These are phyloP conservation scores for Clostera curtula DNA, from an alignment of 2,888 invertebrate genomes.

Conservation along the genomic window DNA sequence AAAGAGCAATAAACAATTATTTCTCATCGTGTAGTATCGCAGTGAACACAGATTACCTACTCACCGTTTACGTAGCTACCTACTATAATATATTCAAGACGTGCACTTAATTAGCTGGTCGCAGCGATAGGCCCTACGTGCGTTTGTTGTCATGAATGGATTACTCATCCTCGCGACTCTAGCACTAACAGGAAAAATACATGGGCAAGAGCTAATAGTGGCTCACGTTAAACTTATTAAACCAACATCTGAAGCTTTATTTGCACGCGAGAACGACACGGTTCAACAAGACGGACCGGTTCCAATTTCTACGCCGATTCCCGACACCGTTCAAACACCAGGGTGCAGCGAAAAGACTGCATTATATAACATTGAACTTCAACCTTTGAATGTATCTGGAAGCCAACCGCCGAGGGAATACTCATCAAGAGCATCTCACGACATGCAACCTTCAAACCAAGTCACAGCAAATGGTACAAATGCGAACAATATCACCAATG, in stretches of 20 bases:
- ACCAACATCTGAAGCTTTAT: constrained; percentile 8
- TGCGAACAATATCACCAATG: too few relatives aligned
- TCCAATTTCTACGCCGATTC: too few relatives aligned
- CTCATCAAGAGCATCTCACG: too few relatives aligned
- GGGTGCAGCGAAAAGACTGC: too few relatives aligned
- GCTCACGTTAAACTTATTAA: constrained; percentile 19
- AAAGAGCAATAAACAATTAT: constrained; percentile 39
- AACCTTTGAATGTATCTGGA: too few relatives aligned
- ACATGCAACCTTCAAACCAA: too few relatives aligned
- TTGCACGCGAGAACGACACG: constrained; percentile 14
- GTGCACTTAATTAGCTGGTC: background rate
- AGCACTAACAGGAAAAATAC: constrained; percentile 31
- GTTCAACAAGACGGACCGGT: constrained; percentile 9
- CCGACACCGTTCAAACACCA: too few relatives aligned
- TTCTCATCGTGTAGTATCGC: constrained; percentile 41
- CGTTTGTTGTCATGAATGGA: constrained; percentile 30
- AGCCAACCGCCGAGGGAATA: too few relatives aligned
- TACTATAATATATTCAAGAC: background rate
- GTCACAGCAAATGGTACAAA: too few relatives aligned
- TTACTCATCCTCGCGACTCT: constrained; percentile 33
- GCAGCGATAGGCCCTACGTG: background rate
- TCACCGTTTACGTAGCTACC: background rate
- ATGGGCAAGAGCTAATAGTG: constrained; percentile 26
- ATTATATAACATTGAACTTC: too few relatives aligned
- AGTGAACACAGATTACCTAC: constrained; percentile 26